Base-by-base conservation (phyloP, 2,797 vertebrate genomes). In the Anisognathus igniventris region DNA sequence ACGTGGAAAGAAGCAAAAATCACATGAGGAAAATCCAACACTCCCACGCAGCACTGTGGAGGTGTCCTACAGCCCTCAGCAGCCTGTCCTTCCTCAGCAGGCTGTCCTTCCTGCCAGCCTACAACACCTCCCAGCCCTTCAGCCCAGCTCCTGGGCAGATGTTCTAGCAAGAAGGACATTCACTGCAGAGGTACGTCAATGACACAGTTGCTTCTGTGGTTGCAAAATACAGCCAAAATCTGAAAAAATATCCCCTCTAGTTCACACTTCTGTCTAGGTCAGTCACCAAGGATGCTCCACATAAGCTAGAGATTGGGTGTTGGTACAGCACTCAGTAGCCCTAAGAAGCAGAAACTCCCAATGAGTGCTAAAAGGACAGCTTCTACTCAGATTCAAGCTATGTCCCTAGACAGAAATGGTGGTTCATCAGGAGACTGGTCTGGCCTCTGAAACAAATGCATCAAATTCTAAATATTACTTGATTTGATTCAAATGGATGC, bases 11-110 rank as follows among this genome's bases (percentile, higher is more conserved):
- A 11, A 56, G 42, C 21, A 82, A 61, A 82, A 28, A 12, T 14
- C 31, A 23, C 0, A 0, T 44, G 8, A 39, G 14, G 39, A 71
- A n/a, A 44, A 48, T 11, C 28, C 47, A 24, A 7, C 5, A 3
- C 13, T 54, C n/a, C 65, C 85, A 42, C 45, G 12, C 4, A 57
- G 64, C 47, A 5, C 17, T 14, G 42, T 8, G 20, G 35, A 25
- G 57, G 23, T 53, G 14, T 58, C 19, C 45, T 14, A 3, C 9
- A 45, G 53, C 51, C 28, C 51, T 22, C 45, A 24, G 30, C 28
- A 31, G 56, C 12, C 53, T 37, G 51, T 60, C 31, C 45, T 30
- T 58, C 57, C 17, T 30, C 48, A 50, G 48, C 48, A 50, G 48
- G 11, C 53, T 37, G 51, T 54, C 31, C 47, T 31, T 60, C 51